Conservation (phyloP, 2,888 invertebrate genomes). For the Protonemura montana region DNA sequence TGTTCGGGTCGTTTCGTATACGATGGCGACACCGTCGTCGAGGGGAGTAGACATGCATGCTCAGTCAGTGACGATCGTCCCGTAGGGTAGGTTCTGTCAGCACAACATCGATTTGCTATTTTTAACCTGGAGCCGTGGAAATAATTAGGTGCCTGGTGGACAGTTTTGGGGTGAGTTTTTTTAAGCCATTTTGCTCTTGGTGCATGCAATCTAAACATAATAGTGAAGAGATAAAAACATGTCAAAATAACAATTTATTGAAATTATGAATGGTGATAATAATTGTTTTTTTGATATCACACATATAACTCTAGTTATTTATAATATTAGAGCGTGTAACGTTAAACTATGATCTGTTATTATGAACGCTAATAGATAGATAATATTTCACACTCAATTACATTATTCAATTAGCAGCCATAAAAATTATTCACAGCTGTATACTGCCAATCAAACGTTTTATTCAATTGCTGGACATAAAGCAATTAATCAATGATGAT, state of each 20-base stretch:
- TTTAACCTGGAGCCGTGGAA: neutral
- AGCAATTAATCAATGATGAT: neutral
- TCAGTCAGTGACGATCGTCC: neutral
- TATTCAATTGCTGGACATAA: neutral
- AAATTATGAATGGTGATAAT: neutral
- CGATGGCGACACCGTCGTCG: no score
- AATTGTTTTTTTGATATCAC: neutral
- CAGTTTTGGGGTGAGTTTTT: neutral
- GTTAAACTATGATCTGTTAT: neutral
- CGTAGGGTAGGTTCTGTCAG: neutral
- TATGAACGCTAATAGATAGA: neutral
- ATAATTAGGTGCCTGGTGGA: neutral
- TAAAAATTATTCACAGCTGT: neutral
- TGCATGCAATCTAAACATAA: neutral
- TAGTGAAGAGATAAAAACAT: neutral
- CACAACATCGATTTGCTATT: neutral
- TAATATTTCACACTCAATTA: neutral
- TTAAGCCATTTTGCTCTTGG: neutral
- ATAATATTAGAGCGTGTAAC: neutral
- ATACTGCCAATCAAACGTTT: neutral
- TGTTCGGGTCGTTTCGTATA: neutral
- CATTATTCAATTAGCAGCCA: neutral
- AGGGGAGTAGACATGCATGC: no score
- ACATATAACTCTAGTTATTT: neutral
- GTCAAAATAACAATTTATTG: constrained; percentile 7